Evolutionary conservation across 92 coral and sea anemone species (phyloP).

Genomic region (Zoanthus sociatus): DNA sequence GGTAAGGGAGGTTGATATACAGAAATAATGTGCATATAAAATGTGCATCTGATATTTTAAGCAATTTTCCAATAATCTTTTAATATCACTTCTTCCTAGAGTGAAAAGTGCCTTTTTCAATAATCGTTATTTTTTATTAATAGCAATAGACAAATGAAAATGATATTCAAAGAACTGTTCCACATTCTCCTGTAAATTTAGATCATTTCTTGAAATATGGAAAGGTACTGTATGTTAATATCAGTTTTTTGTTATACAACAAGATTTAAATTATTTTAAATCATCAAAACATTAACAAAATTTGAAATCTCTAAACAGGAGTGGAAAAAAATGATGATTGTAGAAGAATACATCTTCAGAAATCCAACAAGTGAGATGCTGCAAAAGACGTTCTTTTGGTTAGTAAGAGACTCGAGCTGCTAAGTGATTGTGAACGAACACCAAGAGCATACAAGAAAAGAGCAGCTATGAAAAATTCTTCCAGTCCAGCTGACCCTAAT

Average conservation of each 20-base stretch:
- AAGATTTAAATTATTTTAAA: no score
- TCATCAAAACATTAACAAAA: no score
- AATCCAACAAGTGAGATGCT: not conserved
- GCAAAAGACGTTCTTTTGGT: not conserved
- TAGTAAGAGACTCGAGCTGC: not conserved
- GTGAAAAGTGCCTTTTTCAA: no score
- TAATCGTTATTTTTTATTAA: no score
- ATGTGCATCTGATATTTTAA: no score
- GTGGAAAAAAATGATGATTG: not conserved
- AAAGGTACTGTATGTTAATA: no score
- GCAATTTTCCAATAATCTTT: no score
- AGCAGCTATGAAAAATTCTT: not conserved
- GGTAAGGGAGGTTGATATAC: constrained; percentile 11
- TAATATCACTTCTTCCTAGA: no score
- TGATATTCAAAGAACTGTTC: no score
- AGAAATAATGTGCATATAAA: not conserved
- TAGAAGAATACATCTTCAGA: not conserved
- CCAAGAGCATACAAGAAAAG: not conserved
- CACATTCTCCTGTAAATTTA: no score
- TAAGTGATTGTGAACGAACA: not conserved
- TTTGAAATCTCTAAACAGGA: not conserved
- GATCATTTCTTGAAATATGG: not conserved
- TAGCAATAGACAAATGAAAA: no score
- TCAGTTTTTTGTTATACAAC: no score
- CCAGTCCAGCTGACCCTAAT: not conserved